Evolutionary conservation across 2,797 vertebrate genomes (phyloP).

Genomic region (Gymnodraco acuticeps): DNA sequence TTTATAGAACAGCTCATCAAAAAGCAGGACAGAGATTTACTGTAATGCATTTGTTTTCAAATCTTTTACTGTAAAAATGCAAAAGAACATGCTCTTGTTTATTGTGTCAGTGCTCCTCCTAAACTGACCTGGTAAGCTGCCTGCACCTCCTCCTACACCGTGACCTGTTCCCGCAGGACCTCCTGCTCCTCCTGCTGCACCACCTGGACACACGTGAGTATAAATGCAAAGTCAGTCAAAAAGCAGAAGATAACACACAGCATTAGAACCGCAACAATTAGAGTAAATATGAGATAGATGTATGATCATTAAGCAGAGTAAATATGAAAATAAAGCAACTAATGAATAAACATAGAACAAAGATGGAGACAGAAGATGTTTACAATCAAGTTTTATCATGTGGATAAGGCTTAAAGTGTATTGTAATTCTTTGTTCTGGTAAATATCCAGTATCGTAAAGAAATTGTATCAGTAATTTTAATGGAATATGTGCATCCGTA

Average conservation of each 20-base stretch:
- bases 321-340: neutral
- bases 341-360: neutral
- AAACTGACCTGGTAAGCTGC: constrained; percentile 61
- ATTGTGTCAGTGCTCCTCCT: neutral
- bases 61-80: neutral
- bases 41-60: constrained; percentile 17
- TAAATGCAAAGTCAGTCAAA: constrained; percentile 7
- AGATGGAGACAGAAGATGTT: neutral
- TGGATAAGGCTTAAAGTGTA: neutral
- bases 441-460: neutral
- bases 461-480: neutral
- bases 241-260: neutral
- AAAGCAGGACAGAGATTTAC: neutral
- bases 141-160: constrained; percentile 56
- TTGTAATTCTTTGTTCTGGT: neutral
- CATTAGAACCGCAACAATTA: neutral
- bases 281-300: constrained; percentile 1
- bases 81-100: neutral
- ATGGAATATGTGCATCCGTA: neutral
- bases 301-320: neutral
- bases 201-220: constrained; percentile 40
- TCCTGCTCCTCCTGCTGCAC: constrained; percentile 56
- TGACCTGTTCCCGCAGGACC: constrained; percentile 43
- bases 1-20: neutral
- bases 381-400: neutral